Conservation (phyloP, 2,888 invertebrate species). For the Drosophila fulvimacula region DNA sequence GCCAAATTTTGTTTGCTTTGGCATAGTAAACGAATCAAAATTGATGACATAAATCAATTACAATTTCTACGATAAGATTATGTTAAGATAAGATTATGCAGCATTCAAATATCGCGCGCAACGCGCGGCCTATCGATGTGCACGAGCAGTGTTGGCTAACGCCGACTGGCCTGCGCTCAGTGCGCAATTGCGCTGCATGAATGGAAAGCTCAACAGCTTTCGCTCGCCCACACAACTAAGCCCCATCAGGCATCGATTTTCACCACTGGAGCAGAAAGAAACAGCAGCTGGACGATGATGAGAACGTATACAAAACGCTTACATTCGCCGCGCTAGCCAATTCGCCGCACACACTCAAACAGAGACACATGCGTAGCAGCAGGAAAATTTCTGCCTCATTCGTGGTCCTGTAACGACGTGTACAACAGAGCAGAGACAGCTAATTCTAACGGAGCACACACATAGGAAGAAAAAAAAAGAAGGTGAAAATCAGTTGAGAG, state of each 20-base stretch:
- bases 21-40: slow-evolving; percentile 33
- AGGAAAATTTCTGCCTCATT: slow-evolving; percentile 58
- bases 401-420: slow-evolving; percentile 59
- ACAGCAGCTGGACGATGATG: slow-evolving; percentile 59
- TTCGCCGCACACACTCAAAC: slow-evolving; percentile 54
- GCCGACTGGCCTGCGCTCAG: background rate
- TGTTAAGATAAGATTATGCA: too few species aligned
- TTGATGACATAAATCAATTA: slow-evolving; percentile 17
- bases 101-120: slow-evolving; percentile 20
- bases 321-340: slow-evolving; percentile 61
- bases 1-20: slow-evolving; percentile 19
- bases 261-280: slow-evolving; percentile 58
- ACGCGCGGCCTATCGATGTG: slow-evolving; percentile 21
- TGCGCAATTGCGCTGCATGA: slow-evolving; percentile 58
- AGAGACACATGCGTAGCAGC: slow-evolving; percentile 29
- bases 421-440: slow-evolving; percentile 35
- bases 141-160: slow-evolving; percentile 27
- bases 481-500: slow-evolving; percentile 32
- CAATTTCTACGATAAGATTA: slow-evolving; percentile 4
- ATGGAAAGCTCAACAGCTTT: slow-evolving; percentile 58
- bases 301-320: slow-evolving; percentile 72
- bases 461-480: slow-evolving; percentile 22
- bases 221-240: slow-evolving; percentile 48
- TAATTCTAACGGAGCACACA: slow-evolving; percentile 22
- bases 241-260: slow-evolving; percentile 63